phyloP scores from a whole-genome alignment of 2,797 vertebrate species.

The Manis crassicaudata region DNA sequence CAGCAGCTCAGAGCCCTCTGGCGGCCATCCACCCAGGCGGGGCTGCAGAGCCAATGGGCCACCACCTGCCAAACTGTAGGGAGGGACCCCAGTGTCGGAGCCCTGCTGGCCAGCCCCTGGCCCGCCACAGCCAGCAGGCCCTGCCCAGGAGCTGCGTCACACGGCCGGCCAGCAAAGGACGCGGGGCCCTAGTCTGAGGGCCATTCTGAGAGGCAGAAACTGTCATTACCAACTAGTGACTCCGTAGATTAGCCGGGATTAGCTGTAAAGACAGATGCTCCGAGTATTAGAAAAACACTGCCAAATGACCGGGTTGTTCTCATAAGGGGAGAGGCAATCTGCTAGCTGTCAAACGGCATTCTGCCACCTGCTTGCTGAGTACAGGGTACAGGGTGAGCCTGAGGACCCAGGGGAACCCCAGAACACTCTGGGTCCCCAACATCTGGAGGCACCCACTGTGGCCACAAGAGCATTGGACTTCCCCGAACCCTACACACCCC shows the following conservation, averaged over 20 bases:
- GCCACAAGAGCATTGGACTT: not conserved
- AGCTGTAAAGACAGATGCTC: slow-evolving; percentile 28
- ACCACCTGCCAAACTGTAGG: not conserved
- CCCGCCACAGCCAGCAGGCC: rapidly evolving
- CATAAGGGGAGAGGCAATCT: not conserved
- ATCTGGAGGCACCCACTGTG: too few relatives aligned
- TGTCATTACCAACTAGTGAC: slow-evolving; percentile 66
- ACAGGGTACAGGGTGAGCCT: too few relatives aligned
- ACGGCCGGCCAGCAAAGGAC: rapidly evolving
- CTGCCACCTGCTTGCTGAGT: not conserved
- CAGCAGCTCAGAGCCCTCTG: not conserved
- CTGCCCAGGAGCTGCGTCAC: rapidly evolving
- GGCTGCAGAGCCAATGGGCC: not conserved
- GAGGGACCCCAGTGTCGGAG: not conserved
- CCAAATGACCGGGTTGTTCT: slow-evolving; percentile 42
- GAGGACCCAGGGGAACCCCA: not conserved
- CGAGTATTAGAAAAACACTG: slow-evolving; percentile 6
- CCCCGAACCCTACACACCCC: not conserved
- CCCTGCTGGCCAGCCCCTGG: not conserved
- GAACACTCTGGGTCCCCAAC: not conserved
- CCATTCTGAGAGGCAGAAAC: slow-evolving; percentile 59
- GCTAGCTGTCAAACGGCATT: not conserved
- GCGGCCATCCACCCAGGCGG: rapidly evolving
- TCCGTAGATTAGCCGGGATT: slow-evolving; percentile 39
- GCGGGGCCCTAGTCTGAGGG: slow-evolving; percentile 38